Evolutionary conservation across 2,888 invertebrate species (phyloP), one percentile per base, ranked within the genome.

Genomic region (Agrochola macilenta): DNA sequence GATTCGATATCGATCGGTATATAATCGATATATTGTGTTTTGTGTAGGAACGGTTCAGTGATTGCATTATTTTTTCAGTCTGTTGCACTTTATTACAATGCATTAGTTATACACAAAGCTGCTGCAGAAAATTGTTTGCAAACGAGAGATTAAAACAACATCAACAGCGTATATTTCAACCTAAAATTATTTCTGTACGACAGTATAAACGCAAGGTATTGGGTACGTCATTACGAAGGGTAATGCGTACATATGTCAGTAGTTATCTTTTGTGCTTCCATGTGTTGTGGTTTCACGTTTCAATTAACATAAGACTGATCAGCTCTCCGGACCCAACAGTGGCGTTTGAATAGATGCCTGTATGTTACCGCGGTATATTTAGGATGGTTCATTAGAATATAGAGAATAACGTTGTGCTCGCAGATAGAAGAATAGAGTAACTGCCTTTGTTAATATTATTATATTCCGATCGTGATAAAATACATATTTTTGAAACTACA

Each of bases 281-380:
- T 82, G 81, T 71, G 78, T 64, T 46, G 82, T 71, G 86, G 84
- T 89, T 86, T 87, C 85, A 66, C 79, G 76, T 90, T 91, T 89
- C 90, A 91, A 91, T 91, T 90, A 91, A 89, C 85, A 87, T 88
- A 89, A 88, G 84, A 82, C 87, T 85, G 87, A 82, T 82, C 86
- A 57, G 43, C 7, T 58, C 23, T 23, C 14, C 43, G 23, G 54
- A 17, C 7, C 14, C 26, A n/a, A 57, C n/a, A 49, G 17, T 17
- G 20, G 23, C 11, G 52, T 30, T n/a, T 66, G 65, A 49, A 69
- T 75, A 39, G 14, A 49, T 23, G 23, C 20, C 35, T 35, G 20
- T 39, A 39, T 49, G 64, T 43, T 39, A 17, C 35, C 57, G 0
- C 5, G 14, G 43, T 64, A 35, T 60, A 39, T 70, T 75, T 61